A percentile compares a stretch with the other conserved stretches of the same genome.
Conservation (phyloP, 2,888 invertebrate species). For the Ophion obscuratus region DNA sequence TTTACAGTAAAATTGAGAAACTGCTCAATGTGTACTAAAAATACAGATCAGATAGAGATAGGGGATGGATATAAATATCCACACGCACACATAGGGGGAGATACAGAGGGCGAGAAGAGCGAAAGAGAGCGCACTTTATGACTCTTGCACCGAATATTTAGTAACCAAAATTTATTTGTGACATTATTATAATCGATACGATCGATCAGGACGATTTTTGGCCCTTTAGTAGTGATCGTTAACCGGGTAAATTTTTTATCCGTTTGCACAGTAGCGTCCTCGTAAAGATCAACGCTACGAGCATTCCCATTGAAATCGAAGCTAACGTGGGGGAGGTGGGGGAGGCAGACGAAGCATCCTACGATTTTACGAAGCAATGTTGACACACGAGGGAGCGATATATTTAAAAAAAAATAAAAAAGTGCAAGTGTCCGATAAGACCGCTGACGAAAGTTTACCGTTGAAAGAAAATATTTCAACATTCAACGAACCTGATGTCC, state of each 20-base stretch:
- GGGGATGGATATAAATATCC: neutral
- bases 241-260: neutral
- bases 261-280: neutral
- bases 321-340: neutral
- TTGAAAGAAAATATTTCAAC: neutral
- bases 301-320: neutral
- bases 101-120: neutral
- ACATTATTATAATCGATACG: neutral
- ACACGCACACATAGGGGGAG: no score
- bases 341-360: neutral
- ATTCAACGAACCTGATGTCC: conserved; percentile 90
- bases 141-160: neutral
- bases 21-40: neutral
- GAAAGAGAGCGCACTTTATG: neutral
- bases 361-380: neutral
- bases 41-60: neutral
- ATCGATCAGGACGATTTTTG: neutral
- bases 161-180: neutral
- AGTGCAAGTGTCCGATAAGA: neutral
- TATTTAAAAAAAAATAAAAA: neutral
- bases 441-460: neutral
- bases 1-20: neutral
- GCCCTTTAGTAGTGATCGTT: neutral
- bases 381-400: neutral
- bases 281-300: neutral